Conservation (phyloP, 2,797 vertebrate species). For the Vespertilio murinus region DNA sequence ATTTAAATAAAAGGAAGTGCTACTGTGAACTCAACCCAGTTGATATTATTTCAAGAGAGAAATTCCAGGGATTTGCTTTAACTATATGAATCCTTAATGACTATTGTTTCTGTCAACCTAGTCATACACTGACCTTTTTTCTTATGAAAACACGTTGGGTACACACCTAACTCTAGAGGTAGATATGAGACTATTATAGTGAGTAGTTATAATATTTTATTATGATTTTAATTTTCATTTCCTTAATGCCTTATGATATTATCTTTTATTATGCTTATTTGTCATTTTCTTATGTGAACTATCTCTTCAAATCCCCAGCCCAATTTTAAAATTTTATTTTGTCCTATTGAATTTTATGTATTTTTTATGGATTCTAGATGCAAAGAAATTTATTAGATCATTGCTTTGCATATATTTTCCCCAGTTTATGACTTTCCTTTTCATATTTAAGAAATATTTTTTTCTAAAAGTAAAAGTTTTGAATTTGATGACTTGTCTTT, state of each 20-base stretch:
- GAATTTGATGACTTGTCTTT: background rate
- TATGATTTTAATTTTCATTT: background rate
- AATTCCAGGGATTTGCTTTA: background rate
- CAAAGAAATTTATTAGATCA: background rate
- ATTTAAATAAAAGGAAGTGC: background rate
- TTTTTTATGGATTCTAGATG: background rate
- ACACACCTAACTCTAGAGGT: background rate
- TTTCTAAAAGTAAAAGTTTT: too few species aligned
- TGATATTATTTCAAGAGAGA: background rate
- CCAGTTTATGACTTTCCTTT: background rate
- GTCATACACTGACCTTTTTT: background rate
- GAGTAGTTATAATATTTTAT: background rate
- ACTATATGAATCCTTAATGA: background rate
- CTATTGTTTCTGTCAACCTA: background rate
- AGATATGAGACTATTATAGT: background rate
- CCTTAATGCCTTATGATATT: background rate
- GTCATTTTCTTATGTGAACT: background rate
- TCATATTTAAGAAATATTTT: too few species aligned
- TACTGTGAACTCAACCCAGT: background rate
- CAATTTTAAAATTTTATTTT: background rate
- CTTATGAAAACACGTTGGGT: background rate
- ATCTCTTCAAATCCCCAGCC: background rate
- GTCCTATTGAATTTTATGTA: background rate
- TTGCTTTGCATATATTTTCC: background rate
- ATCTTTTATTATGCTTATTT: background rate